phyloP scores from a whole-genome alignment of 2,888 invertebrate genomes.

The Limnephilus lunatus region DNA sequence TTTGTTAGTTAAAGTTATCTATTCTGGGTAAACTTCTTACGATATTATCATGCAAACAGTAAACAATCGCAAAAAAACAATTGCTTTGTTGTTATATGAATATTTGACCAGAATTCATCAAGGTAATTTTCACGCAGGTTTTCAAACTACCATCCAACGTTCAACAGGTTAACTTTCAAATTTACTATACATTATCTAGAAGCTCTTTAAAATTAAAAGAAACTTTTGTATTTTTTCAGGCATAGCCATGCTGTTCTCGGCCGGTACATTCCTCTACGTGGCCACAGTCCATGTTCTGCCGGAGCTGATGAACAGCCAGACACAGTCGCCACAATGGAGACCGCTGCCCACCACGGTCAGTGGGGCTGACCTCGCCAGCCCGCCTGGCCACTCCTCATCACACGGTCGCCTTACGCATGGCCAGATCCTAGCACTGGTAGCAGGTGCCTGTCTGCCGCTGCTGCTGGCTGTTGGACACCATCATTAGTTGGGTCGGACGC shows the following conservation, averaged over 20 bases:
- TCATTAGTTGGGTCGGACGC: conserved; percentile 77
- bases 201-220: not conserved
- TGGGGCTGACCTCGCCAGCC: conserved; percentile 67
- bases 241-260: conserved; percentile 98
- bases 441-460: conserved; percentile 92
- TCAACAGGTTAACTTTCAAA: too few relatives aligned
- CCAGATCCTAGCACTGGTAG: conserved; percentile 89
- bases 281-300: conserved; percentile 99
- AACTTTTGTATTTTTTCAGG: conserved; percentile 71
- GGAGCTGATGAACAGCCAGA: conserved; percentile 85
- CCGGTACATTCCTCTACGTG: conserved; percentile 98
- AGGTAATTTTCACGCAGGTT: too few relatives aligned
- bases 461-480: conserved; percentile 95
- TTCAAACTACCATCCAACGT: too few relatives aligned
- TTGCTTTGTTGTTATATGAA: too few relatives aligned
- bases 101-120: too few relatives aligned
- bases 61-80: too few relatives aligned
- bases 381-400: not conserved
- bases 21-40: too few relatives aligned
- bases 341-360: conserved; percentile 68
- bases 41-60: too few relatives aligned
- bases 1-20: too few relatives aligned
- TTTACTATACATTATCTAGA: too few relatives aligned
- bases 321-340: conserved; percentile 74
- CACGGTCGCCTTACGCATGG: conserved; percentile 80